These are phyloP conservation scores for Drosophila eohydei DNA, from an alignment of 2,888 invertebrate genomes.

Conservation along the genomic window DNA sequence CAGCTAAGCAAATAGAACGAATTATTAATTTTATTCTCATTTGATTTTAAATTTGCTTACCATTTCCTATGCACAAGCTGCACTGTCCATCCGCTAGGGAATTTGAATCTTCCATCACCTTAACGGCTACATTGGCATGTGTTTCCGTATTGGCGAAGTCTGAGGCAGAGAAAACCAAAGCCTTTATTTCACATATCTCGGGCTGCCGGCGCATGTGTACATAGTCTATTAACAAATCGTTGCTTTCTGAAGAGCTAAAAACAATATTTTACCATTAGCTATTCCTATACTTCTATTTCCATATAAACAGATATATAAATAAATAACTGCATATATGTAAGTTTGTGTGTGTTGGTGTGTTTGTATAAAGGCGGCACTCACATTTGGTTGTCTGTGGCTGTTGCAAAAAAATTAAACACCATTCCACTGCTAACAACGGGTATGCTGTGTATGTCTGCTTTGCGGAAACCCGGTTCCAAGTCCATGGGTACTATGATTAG, in stretches of 20 bases:
- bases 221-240: constrained; percentile 80
- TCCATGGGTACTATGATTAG: constrained; percentile 78
- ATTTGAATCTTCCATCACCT: constrained; percentile 67
- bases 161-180: constrained; percentile 74
- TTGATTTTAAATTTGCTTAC: constrained; percentile 38
- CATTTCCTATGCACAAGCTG: constrained; percentile 67
- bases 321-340: background rate
- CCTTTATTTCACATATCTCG: constrained; percentile 75
- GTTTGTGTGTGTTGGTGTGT: background rate
- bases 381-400: constrained; percentile 45
- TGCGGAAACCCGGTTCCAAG: constrained; percentile 82
- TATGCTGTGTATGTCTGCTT: constrained; percentile 81
- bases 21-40: background rate
- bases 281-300: background rate
- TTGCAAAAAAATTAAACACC: constrained; percentile 79
- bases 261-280: background rate
- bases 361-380: constrained; percentile 18
- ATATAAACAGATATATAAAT: background rate
- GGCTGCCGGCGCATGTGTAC: constrained; percentile 79
- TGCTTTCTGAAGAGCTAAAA: constrained; percentile 53
- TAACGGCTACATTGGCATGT: constrained; percentile 72
- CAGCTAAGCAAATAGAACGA: constrained; percentile 46
- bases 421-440: constrained; percentile 79
- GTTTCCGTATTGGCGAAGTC: constrained; percentile 71
- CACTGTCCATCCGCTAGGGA: constrained; percentile 74